Evolutionary conservation across 2,113 vertebrate species (phyloP), one percentile per base, ranked within the genome.

Genomic region (Chauna torquata): DNA sequence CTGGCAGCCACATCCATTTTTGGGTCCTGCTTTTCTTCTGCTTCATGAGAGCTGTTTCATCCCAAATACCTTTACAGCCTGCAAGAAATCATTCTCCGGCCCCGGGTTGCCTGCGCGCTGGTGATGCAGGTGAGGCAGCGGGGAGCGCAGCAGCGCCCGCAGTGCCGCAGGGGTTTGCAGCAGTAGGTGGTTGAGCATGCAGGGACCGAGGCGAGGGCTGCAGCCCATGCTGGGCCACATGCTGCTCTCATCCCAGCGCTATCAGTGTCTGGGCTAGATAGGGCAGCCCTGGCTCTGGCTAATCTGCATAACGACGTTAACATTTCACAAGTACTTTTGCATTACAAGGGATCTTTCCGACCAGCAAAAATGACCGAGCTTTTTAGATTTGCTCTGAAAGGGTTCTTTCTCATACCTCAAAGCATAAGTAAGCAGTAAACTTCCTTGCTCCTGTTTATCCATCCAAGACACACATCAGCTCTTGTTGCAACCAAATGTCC

Each of bases 251-350:
- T 71, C n/a, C 44, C 68, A 6, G 18, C 8, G 23, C 62, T 94
- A 42, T 96, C 78, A 62, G 49, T 28, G 52, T 88, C 91, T 90
- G 68, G 81, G 75, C 36, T 82, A 94, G 96, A 94, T 76, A 96
- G 66, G 36, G 77, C 81, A 82, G 61, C 69, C 45, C 72, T 13
- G 19, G 50, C 78, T 75, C 84, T 90, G 82, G 62, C 82, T 85
- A 70, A 95, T 96, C 78, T 92, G 65, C 87, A 66, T 96, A 93
- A 92, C 12, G 66, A 42, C 79, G 85, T 95, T 93, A 94, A 79
- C 78, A 9, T 93, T 90, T 95, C 90, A 85, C 70, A 69, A 86
- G 78, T 57, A 13, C 54, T 62, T 88, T 77, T 94, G 92, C 93
- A 93, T 90, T 95, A 93, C 75, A 95, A 88, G 75, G 71, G 54